These are phyloP conservation scores for Drosophila lowei DNA, from an alignment of 1,140 invertebrate genomes.

Conservation along the genomic window DNA sequence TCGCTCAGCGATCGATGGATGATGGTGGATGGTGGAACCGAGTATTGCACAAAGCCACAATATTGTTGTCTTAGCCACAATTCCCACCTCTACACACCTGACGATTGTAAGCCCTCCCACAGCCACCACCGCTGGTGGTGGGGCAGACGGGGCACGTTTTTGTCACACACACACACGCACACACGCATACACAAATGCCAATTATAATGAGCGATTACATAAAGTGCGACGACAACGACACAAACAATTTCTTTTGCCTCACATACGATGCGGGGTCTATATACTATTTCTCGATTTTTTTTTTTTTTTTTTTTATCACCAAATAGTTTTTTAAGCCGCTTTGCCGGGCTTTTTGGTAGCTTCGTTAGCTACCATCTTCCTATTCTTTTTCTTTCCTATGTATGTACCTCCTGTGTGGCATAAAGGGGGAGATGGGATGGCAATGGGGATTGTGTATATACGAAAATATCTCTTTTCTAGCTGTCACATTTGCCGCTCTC, in stretches of 20 bases:
- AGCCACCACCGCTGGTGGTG: background rate
- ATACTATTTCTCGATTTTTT: background rate
- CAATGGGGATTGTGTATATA: background rate
- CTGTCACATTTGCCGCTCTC: slow-evolving; percentile 43
- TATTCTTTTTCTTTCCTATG: background rate
- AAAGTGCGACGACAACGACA: slow-evolving; percentile 40
- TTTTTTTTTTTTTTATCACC: slow-evolving; percentile 20
- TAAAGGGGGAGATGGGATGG: no score
- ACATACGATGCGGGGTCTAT: slow-evolving; percentile 11
- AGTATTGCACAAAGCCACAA: slow-evolving; percentile 45
- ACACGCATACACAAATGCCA: slow-evolving; percentile 46
- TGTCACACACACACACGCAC: slow-evolving; percentile 56
- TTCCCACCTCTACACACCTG: slow-evolving; percentile 5
- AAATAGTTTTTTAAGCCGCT: slow-evolving; percentile 63
- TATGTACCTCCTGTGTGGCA: slow-evolving; percentile 2
- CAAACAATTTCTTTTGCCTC: slow-evolving; percentile 63
- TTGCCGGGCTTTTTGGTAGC: slow-evolving; percentile 48
- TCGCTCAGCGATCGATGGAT: slow-evolving; percentile 45
- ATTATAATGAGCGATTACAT: slow-evolving; percentile 80
- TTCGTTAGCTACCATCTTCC: slow-evolving; percentile 39
- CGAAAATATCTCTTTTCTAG: slow-evolving; percentile 37
- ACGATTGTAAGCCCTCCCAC: slow-evolving; percentile 12
- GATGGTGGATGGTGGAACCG: slow-evolving; percentile 17
- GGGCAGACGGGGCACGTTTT: slow-evolving; percentile 40
- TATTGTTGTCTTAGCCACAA: slow-evolving; percentile 21